These are phyloP conservation scores for Myotis brandtii DNA, from an alignment of 2,113 vertebrate genomes.

Conservation along the genomic window DNA sequence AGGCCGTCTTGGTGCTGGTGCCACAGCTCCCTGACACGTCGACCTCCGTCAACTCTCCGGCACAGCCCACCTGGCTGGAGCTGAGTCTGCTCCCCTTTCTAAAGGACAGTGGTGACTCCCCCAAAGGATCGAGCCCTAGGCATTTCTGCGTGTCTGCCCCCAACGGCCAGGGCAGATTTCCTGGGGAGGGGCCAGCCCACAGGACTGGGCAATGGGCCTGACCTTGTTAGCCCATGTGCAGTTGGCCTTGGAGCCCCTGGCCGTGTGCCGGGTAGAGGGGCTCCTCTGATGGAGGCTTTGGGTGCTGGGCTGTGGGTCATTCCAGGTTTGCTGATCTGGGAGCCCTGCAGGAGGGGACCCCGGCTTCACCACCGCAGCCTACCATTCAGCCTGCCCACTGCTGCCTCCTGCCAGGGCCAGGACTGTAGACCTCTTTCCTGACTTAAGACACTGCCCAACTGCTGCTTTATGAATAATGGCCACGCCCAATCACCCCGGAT, in stretches of 20 bases:
- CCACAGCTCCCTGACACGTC: neutral
- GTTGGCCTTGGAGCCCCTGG: neutral
- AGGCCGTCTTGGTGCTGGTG: neutral
- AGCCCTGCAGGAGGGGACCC: neutral
- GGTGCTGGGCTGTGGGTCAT: neutral
- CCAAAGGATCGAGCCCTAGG: neutral
- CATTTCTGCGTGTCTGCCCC: neutral
- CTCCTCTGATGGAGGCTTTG: neutral
- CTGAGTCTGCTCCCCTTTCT: neutral
- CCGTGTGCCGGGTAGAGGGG: rapidly evolving
- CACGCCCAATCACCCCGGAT: neutral
- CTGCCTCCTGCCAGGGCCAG: neutral
- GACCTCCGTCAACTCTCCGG: neutral
- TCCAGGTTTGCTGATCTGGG: neutral
- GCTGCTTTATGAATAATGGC: rapidly evolving
- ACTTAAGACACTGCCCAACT: no score
- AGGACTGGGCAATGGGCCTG: rapidly evolving
- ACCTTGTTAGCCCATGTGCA: rapidly evolving
- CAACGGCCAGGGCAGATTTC: neutral
- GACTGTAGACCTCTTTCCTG: no score
- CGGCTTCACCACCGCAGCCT: rapidly evolving
- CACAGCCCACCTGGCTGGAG: neutral
- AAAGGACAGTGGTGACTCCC: neutral
- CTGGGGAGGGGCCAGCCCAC: neutral
- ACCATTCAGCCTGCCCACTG: neutral